A percentile compares a stretch with the other conserved stretches of the same genome.
Conservation (phyloP, 2,888 invertebrate genomes). For the Cylloceria caligata region DNA sequence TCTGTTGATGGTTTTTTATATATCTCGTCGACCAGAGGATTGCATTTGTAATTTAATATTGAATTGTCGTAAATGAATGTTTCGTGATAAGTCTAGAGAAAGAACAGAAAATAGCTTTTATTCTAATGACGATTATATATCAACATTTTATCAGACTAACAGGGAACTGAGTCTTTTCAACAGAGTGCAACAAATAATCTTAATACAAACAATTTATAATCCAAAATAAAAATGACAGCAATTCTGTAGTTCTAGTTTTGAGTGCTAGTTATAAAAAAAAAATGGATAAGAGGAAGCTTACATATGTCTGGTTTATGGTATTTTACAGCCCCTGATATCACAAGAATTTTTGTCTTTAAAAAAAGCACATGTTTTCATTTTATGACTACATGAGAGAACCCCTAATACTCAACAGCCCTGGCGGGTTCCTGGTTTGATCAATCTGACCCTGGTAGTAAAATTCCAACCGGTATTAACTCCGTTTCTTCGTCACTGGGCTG, state of each 20-base stretch:
- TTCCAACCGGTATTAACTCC: constrained; percentile 3
- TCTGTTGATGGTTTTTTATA: not conserved
- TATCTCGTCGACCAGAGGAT: no score
- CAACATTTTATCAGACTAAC: not conserved
- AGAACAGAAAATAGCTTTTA: not conserved
- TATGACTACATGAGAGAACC: not conserved
- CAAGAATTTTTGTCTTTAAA: not conserved
- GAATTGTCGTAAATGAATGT: not conserved
- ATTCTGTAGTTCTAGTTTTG: not conserved
- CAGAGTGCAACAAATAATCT: not conserved
- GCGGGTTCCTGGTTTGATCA: not conserved
- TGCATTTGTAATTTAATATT: no score
- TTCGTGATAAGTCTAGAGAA: not conserved
- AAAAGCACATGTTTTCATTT: constrained; percentile 4
- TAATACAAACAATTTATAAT: not conserved
- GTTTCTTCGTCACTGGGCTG: no score
- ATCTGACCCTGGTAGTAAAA: constrained; percentile 14
- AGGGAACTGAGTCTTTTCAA: no score
- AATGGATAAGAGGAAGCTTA: not conserved
- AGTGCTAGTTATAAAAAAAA: not conserved
- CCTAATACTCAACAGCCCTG: not conserved
- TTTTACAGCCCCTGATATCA: not conserved
- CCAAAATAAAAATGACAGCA: not conserved
- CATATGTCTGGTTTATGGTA: not conserved
- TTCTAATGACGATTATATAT: not conserved